Conservation (phyloP, 2,113 vertebrate species). For the Sylvilagus bachmani region DNA sequence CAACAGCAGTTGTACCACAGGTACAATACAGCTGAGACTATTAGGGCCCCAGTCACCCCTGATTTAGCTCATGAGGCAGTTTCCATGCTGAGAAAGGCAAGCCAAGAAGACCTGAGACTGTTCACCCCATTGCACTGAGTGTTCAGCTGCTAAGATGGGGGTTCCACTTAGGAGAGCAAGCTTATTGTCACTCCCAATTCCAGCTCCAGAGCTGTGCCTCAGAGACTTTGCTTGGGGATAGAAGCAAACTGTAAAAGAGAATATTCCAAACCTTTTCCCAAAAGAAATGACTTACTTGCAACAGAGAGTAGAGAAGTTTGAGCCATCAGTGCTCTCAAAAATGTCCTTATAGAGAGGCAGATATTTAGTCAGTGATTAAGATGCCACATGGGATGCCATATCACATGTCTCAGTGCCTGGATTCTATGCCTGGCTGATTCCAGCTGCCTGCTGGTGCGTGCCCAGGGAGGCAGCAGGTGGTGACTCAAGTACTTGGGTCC, state of each 20-base stretch:
- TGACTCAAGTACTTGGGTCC: too few species aligned
- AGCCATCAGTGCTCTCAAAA: conserved; percentile 31
- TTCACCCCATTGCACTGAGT: background rate
- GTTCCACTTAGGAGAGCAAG: background rate
- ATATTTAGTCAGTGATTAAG: too few species aligned
- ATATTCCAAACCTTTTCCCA: conserved; percentile 32
- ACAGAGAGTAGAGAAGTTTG: conserved; percentile 33
- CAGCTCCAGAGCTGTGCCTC: background rate
- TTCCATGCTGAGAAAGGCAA: background rate
- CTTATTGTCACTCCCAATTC: background rate
- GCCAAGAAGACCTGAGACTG: background rate
- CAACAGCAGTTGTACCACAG: background rate
- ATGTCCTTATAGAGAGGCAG: background rate
- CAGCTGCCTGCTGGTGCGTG: too few species aligned
- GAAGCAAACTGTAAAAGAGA: background rate
- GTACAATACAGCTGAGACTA: background rate
- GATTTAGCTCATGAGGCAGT: background rate
- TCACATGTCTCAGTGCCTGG: too few species aligned
- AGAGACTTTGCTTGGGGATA: background rate
- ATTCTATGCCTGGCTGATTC: too few species aligned
- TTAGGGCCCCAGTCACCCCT: background rate
- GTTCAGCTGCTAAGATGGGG: background rate
- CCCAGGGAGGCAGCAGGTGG: too few species aligned
- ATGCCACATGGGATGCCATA: too few species aligned
- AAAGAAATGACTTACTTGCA: conserved; percentile 40